Evolutionary conservation across 2,797 vertebrate species (phyloP).

Genomic region (Gadopsis bispinosus): DNA sequence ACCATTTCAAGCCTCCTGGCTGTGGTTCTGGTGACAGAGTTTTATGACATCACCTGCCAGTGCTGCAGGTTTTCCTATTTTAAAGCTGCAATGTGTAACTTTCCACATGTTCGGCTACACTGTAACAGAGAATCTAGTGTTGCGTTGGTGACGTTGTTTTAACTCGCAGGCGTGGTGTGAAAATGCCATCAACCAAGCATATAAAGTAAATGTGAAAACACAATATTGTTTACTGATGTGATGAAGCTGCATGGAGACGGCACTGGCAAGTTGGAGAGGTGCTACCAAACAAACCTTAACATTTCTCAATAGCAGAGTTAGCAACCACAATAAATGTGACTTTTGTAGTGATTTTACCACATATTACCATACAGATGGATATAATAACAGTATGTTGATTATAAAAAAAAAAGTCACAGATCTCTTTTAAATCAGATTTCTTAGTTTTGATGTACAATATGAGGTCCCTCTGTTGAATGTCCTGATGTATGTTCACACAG

Average conservation of each 20-base stretch:
- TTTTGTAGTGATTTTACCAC: neutral
- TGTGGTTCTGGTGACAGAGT: slow-evolving; percentile 50
- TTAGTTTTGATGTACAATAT: slow-evolving; percentile 57
- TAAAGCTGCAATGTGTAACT: slow-evolving; percentile 32
- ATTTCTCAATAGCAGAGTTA: slow-evolving; percentile 1
- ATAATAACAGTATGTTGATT: slow-evolving; percentile 4
- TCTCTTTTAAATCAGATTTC: neutral
- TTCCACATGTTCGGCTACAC: neutral
- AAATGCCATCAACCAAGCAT: neutral
- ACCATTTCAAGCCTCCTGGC: slow-evolving; percentile 56
- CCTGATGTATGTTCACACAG: slow-evolving; percentile 4
- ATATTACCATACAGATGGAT: neutral
- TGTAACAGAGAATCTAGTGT: neutral
- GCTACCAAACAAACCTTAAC: neutral
- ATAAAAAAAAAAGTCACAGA: neutral
- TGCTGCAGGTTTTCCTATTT: slow-evolving; percentile 26
- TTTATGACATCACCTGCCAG: slow-evolving; percentile 45
- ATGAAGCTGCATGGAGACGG: neutral
- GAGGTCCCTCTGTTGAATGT: neutral
- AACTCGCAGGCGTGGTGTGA: neutral
- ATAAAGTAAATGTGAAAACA: slow-evolving; percentile 19
- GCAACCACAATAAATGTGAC: neutral
- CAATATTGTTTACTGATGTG: slow-evolving; percentile 7
- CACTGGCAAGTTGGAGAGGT: neutral
- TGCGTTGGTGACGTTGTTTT: neutral